phyloP scores from a whole-genome alignment of 2,888 invertebrate genomes.

The Agrotis exclamationis region DNA sequence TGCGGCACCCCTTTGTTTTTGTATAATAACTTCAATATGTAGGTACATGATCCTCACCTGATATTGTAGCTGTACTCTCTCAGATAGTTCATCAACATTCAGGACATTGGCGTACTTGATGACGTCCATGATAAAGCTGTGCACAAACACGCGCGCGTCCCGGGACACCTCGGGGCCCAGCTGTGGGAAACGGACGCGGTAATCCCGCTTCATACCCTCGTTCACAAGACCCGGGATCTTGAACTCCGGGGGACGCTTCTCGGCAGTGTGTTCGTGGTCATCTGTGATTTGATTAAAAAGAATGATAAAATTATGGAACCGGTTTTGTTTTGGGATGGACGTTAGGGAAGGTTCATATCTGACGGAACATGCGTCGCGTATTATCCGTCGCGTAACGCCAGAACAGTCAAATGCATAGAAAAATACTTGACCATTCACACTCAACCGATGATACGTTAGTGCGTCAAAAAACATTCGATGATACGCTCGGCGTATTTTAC shows the following conservation, averaged over 20 bases:
- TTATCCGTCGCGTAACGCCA: too few species aligned
- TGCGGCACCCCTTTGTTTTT: too few species aligned
- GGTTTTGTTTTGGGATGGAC: too few species aligned
- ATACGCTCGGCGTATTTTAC: too few species aligned
- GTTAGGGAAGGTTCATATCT: too few species aligned
- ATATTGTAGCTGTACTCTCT: slow-evolving; percentile 97
- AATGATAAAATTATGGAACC: not conserved
- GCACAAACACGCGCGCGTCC: slow-evolving; percentile 93
- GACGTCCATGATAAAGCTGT: slow-evolving; percentile 92
- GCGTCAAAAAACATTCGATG: too few species aligned
- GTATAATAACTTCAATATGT: too few species aligned
- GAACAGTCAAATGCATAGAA: too few species aligned
- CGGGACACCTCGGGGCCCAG: slow-evolving; percentile 85
- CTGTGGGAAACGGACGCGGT: slow-evolving; percentile 85
- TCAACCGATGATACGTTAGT: too few species aligned
- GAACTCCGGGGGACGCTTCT: slow-evolving; percentile 80
- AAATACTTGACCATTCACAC: too few species aligned
- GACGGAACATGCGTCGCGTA: too few species aligned
- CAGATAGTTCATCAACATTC: slow-evolving; percentile 96
- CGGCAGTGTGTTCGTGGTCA: slow-evolving; percentile 79
- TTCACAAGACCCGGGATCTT: slow-evolving; percentile 82
- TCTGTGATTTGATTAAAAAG: slow-evolving; percentile 66
- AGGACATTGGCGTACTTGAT: slow-evolving; percentile 91
- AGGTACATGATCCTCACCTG: slow-evolving; percentile 83
- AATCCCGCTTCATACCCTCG: slow-evolving; percentile 85